Percentiles rank a stretch among this genome's conserved stretches.
phyloP scores from a whole-genome alignment of 2,888 invertebrate genomes.

The Campoletis raptor region DNA sequence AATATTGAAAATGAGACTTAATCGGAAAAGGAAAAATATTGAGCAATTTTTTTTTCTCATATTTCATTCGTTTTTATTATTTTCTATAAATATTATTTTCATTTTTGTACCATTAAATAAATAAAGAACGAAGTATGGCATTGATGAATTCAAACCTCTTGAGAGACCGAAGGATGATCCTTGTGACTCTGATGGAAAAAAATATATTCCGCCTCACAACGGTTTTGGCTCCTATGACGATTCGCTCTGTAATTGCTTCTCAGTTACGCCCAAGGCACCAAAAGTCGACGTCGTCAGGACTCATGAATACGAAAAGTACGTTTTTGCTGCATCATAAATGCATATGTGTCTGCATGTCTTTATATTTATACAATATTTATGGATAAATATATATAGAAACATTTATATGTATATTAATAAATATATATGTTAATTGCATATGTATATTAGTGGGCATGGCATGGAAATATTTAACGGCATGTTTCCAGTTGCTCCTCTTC shows the following conservation, averaged over 20 bases:
- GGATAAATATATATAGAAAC: background rate
- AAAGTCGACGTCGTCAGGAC: conserved; percentile 93
- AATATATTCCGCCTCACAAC: conserved; percentile 92
- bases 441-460: conserved; percentile 48
- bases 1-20: background rate
- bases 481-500: conserved; percentile 43
- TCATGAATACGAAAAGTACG: conserved; percentile 90
- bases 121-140: conserved; percentile 79
- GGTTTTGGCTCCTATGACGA: conserved; percentile 96
- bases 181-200: conserved; percentile 70
- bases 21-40: background rate
- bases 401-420: conserved; percentile 16
- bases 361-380: conserved; percentile 15
- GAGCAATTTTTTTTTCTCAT: background rate
- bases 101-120: background rate
- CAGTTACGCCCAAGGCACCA: conserved; percentile 92
- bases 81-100: background rate
- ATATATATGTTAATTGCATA: conserved; percentile 38
- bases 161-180: conserved; percentile 84
- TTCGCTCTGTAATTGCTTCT: conserved; percentile 94
- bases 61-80: background rate
- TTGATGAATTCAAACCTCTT: conserved; percentile 89
- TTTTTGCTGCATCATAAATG: conserved; percentile 26
- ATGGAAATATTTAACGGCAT: conserved; percentile 38
- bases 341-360: background rate